phyloP scores from a whole-genome alignment of 2,113 vertebrate genomes.

The Clarias gariepinus region DNA sequence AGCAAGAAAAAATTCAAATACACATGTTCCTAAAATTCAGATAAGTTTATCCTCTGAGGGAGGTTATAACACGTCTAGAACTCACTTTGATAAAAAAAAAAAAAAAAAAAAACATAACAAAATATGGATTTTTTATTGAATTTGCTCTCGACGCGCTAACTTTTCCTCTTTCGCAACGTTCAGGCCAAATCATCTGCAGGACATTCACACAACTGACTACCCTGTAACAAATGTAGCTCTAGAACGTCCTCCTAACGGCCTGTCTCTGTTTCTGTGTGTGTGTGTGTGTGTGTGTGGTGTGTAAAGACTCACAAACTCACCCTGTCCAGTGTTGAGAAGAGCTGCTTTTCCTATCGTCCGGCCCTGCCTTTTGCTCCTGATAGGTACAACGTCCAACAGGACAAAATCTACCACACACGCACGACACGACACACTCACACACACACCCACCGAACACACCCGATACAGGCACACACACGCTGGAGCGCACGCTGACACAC shows the following conservation, averaged over 20 bases:
- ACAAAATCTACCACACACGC: not conserved
- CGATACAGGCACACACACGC: slow-evolving; percentile 15
- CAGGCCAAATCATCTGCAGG: not conserved
- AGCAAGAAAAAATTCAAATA: not conserved
- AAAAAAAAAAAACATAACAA: not conserved
- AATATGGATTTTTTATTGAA: not conserved
- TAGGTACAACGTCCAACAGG: slow-evolving; percentile 43
- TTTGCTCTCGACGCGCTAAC: not conserved
- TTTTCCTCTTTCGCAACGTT: slow-evolving; percentile 2
- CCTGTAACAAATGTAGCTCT: not conserved
- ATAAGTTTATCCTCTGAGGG: not conserved
- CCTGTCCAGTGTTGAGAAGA: slow-evolving; percentile 37
- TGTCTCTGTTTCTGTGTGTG: slow-evolving; percentile 1
- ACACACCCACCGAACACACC: slow-evolving; percentile 32
- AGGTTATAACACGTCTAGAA: not conserved
- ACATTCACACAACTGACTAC: not conserved
- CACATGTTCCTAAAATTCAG: not conserved
- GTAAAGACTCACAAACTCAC: slow-evolving; percentile 21
- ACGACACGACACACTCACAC: not conserved
- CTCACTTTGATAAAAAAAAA: not conserved
- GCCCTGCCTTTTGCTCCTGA: slow-evolving; percentile 38
- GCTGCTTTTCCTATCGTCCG: not conserved
- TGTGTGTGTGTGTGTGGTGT: not conserved
- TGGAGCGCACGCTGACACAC: not conserved
- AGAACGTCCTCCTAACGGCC: not conserved